Percentiles rank a stretch among this genome's conserved stretches.
Conservation (phyloP, 2,113 vertebrate genomes). For the Nothocercus julius region DNA sequence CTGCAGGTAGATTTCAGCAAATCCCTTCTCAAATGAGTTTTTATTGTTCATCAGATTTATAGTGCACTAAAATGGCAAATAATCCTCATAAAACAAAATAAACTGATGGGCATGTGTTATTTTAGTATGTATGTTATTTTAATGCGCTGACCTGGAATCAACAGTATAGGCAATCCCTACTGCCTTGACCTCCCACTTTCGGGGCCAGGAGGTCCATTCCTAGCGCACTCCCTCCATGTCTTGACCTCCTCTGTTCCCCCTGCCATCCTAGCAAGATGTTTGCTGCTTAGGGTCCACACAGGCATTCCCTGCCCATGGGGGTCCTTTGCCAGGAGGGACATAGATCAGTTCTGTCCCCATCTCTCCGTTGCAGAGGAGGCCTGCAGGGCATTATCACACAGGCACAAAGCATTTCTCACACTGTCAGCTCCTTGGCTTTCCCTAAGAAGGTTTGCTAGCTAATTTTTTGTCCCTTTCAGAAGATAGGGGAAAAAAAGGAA, state of each 20-base stretch:
- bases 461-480: not conserved
- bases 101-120: not conserved
- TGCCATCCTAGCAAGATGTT: not conserved
- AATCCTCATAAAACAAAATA: not conserved
- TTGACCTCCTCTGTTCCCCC: not conserved
- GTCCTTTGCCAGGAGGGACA: not conserved
- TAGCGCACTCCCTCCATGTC: not conserved
- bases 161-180: not conserved
- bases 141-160: not conserved
- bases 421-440: not conserved
- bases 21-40: not conserved
- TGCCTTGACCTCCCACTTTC: not conserved
- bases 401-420: not conserved
- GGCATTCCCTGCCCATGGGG: not conserved
- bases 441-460: not conserved
- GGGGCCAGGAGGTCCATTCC: not conserved
- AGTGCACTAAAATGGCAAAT: not conserved
- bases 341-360: not conserved
- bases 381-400: not conserved
- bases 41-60: not conserved
- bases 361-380: not conserved
- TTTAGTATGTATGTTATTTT: not conserved
- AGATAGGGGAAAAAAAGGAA: not conserved
- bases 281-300: accelerated
- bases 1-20: not conserved